Evolutionary conservation across 2,797 vertebrate genomes (phyloP).

Genomic region (Masticophis lateralis): DNA sequence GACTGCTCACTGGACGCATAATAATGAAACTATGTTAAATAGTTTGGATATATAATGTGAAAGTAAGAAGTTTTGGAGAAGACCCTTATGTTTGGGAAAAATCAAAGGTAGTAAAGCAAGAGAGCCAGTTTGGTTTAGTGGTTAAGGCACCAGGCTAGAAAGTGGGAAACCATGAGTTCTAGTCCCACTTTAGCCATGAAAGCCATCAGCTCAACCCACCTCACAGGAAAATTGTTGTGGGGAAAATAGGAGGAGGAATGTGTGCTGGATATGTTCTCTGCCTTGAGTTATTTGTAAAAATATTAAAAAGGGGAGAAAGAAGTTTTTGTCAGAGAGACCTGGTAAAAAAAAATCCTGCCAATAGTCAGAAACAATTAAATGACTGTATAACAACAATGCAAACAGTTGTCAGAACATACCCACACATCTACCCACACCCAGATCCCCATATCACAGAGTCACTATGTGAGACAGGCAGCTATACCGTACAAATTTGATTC

Average conservation of each 20-base stretch:
- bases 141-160: background rate
- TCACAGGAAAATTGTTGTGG: background rate
- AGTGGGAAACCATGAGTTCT: background rate
- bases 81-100: background rate
- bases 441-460: background rate
- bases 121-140: background rate
- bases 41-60: background rate
- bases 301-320: background rate
- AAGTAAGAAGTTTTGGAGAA: background rate
- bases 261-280: background rate
- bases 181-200: background rate
- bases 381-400: background rate
- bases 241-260: background rate
- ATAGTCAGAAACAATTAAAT: background rate
- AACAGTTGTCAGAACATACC: background rate
- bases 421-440: background rate
- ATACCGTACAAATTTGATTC: background rate
- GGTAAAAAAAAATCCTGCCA: background rate
- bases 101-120: background rate
- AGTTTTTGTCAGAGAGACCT: background rate
- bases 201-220: background rate
- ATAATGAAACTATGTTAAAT: background rate
- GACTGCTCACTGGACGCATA: background rate
- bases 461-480: background rate
- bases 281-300: background rate